Evolutionary conservation across 2,113 vertebrate genomes (phyloP), one percentile per base, ranked within the genome.

Genomic region (Laterallus jamaicensis): DNA sequence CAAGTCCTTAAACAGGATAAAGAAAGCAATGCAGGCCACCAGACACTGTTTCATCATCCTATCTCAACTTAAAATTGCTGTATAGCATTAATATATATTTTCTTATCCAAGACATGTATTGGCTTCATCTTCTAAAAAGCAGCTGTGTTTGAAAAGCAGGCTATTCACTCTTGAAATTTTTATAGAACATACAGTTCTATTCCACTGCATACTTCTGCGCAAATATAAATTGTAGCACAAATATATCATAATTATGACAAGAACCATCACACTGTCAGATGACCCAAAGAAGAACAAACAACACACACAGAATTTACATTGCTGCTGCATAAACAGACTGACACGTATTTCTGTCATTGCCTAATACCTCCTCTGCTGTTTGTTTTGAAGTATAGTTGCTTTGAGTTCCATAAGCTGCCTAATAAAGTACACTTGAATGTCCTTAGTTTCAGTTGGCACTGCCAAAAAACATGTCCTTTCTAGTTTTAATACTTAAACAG

Each of bases 321-420:
- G 86, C 92, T 92, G 88, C 91, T 95, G 68, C 73, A 92, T 67
- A 93, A 95, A 95, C 71, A 91, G 70, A 39, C 40, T 39, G 82
- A 50, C 73, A 86, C 6, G 9, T 31, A 93, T 59, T 86, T 32
- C 86, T 86, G 81, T 15, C 82, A 94, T 92, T 95, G 88, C 80
- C 15, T 35, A 95, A 92, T 15, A 62, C 56, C 39, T 75, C 77
- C 42, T n/a, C 0, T 12, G 80, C 91, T 84, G 68, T 40, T 81
- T 94, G 76, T 75, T 95, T 86, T 22, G 35, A 90, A 96, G 88
- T 32, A 42, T 26, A 74, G 29, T 26, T 86, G 76, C 40, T 95
- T 70, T 3, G 21, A 92, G 92, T 86, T 71, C 35, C 42, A 22
- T 59, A 80, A 93, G 39, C 44, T 37, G 67, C 82, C 79, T 62